phyloP scores from a whole-genome alignment of 1,140 invertebrate species.

The Ladona fulva region DNA sequence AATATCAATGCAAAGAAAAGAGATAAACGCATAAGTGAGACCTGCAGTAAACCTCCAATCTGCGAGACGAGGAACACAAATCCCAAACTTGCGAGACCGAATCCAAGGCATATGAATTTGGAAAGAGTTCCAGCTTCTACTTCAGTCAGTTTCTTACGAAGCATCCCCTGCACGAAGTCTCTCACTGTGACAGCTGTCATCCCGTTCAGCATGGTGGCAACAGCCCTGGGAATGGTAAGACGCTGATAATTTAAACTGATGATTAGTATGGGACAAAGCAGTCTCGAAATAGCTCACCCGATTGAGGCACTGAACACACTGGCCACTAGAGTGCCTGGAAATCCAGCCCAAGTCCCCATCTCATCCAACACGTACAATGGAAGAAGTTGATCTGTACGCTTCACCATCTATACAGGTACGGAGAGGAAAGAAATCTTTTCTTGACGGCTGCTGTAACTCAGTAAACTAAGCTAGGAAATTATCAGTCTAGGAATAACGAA shows the following conservation, averaged over 20 bases:
- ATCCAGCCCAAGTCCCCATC: not conserved
- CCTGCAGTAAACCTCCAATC: conserved; percentile 48
- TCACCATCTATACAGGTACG: conserved; percentile 14
- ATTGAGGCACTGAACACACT: conserved; percentile 41
- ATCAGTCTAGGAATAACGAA: no score
- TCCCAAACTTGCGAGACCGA: conserved; percentile 41
- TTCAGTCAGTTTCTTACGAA: conserved; percentile 50
- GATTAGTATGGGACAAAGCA: no score
- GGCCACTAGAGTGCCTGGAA: conserved; percentile 35
- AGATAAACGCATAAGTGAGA: conserved; percentile 23
- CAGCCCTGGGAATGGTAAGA: not conserved
- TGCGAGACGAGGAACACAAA: conserved; percentile 29
- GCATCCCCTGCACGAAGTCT: conserved; percentile 32
- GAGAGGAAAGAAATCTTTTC: no score
- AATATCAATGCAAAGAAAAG: no score
- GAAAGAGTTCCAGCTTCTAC: conserved; percentile 52
- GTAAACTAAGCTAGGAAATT: no score
- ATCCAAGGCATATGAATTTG: conserved; percentile 55
- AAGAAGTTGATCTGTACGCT: conserved; percentile 14
- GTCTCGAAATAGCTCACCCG: conserved; percentile 17
- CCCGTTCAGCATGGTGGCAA: not conserved
- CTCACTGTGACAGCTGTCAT: not conserved
- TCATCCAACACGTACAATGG: conserved; percentile 17
- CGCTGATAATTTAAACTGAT: no score
- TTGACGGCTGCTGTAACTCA: no score